These are phyloP conservation scores for Amphiura filiformis DNA, from an alignment of 35 echinoderm and acorn worm species.

Conservation along the genomic window DNA sequence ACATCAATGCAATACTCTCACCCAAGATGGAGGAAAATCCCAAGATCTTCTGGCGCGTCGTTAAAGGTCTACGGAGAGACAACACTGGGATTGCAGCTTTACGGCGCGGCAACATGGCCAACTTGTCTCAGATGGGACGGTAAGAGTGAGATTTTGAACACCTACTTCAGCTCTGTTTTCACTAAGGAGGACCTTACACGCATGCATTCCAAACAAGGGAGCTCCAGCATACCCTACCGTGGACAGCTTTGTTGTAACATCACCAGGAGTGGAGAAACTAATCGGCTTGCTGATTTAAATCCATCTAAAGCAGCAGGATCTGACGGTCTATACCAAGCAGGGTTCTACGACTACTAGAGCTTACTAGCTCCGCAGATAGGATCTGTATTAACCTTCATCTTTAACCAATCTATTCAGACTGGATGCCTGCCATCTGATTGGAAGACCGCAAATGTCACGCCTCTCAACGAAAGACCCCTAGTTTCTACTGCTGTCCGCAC, in stretches of 20 bases:
- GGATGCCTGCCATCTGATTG: conserved; percentile 6
- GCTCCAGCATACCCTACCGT: conserved; percentile 12
- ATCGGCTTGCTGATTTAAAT: conserved; percentile 7
- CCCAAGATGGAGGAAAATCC: conserved; percentile 39
- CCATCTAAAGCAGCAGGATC: conserved; percentile 38
- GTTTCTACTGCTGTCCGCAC: no score
- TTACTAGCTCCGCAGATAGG: conserved; percentile 17
- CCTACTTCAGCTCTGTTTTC: conserved; percentile 41
- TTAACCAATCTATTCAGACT: conserved; percentile 24
- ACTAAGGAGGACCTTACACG: conserved; percentile 27
- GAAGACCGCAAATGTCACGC: conserved; percentile 31
- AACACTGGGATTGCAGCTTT: conserved; percentile 4
- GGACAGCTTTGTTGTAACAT: conserved; percentile 17
- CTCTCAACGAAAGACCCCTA: conserved; percentile 48
- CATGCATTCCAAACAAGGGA: neutral
- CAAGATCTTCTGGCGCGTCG: conserved; percentile 11
- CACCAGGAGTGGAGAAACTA: conserved; percentile 13
- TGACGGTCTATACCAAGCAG: conserved; percentile 31
- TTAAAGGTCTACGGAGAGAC: conserved; percentile 4
- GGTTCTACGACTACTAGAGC: conserved; percentile 4
- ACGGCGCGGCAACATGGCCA: conserved; percentile 21
- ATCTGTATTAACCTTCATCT: conserved; percentile 24
- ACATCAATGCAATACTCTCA: conserved; percentile 22
- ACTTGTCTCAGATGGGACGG: neutral
- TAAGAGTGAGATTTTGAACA: conserved; percentile 38